Evolutionary conservation across 2,113 vertebrate genomes (phyloP), one percentile per base, ranked within the genome.

Genomic region (Nematolebias whitei): DNA sequence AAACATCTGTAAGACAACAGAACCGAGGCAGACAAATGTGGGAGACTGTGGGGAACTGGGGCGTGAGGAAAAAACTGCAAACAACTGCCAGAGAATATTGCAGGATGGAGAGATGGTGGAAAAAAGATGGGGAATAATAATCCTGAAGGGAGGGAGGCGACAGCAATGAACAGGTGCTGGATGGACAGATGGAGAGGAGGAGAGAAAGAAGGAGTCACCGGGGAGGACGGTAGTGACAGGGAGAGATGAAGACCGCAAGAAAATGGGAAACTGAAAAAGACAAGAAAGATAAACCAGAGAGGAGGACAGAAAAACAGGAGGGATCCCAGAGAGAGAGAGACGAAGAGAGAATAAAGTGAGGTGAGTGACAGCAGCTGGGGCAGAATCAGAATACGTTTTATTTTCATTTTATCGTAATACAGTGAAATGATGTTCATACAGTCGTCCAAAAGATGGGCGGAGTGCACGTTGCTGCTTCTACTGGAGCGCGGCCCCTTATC

Each of bases 81-180:
- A 55, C 22, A 40, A 50, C 11, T 8, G 43, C 10, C 43, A n/a
- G 38, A 63, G 24, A 53, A 59, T 55, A 58, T 35, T 35, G 32
- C 23, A 49, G 12, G 20, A 39, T 55, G 19, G 48, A 71, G 12
- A 52, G 41, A 70, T 2, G 12, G 24, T n/a, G 22, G 7, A 45
- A 26, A 58, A 71, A 48, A 38, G 40, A 61, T 53, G 38, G 48
- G 60, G 22, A 70, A 71, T 50, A 32, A 51, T 19, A 40, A 52
- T 71, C 55, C 38, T 13, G 52, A 2, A 35, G 44, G 48, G 63
- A 53, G 35, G 60, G 22, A 54, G 57, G 48, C 14, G 58, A 61
- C 51, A 64, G 58, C 50, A 48, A 0, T 4, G 76, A 76, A 61
- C 77, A 83, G 80, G 77, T 83, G 77, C 55, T 64, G 80, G 65